phyloP scores from a whole-genome alignment of 35 echinoderm and acorn worm species.

The Ptychodera flava region DNA sequence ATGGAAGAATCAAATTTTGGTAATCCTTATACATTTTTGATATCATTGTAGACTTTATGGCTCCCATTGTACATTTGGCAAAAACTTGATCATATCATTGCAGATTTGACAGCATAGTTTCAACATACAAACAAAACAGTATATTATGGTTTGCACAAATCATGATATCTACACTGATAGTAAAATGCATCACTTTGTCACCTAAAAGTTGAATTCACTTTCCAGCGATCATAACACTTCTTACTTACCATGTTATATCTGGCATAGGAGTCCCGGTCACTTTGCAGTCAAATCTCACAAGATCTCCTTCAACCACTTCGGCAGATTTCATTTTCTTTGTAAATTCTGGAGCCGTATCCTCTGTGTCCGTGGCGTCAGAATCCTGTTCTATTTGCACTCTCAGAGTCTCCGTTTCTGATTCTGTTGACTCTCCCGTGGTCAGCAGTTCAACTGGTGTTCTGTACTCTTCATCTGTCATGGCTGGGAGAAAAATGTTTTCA shows the following conservation, averaged over 20 bases:
- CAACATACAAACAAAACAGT: no score
- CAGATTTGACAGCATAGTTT: no score
- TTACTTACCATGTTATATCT: constrained; percentile 52
- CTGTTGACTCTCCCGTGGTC: not conserved
- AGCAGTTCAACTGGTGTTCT: not conserved
- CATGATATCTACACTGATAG: no score
- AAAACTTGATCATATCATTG: no score
- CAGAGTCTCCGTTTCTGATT: not conserved
- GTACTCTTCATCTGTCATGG: not conserved
- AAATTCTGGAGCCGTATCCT: constrained; percentile 43
- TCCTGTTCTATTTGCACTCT: not conserved
- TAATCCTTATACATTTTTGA: no score
- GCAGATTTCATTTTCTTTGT: constrained; percentile 58
- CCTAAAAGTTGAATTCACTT: no score
- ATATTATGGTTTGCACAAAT: no score
- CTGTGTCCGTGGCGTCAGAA: not conserved
- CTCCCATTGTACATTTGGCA: no score
- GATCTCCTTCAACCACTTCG: constrained; percentile 58
- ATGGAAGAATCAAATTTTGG: no score
- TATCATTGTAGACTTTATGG: no score
- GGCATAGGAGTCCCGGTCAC: constrained; percentile 72
- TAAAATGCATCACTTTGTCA: no score
- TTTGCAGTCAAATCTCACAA: constrained; percentile 59
- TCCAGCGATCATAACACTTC: no score
- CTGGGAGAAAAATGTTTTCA: not conserved